Conservation (phyloP, 2,888 invertebrate species). For the Exocentrus adspersus region DNA sequence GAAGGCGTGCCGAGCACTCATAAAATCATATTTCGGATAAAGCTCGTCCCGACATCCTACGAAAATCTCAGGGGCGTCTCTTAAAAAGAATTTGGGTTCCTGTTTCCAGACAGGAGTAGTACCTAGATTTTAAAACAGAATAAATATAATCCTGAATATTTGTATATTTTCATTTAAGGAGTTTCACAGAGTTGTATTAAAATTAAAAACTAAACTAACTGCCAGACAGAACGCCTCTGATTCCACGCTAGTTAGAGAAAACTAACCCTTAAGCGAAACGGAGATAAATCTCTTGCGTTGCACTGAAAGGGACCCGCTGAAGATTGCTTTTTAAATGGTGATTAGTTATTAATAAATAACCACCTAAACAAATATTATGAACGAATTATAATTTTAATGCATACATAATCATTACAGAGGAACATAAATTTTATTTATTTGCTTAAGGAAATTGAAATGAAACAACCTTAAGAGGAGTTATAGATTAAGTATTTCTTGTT, state of each 20-base stretch:
- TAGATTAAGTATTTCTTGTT: slow-evolving; percentile 6
- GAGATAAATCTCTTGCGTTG: slow-evolving; percentile 3
- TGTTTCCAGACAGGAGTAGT: too few species aligned
- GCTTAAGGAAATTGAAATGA: slow-evolving; percentile 55
- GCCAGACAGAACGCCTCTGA: background rate
- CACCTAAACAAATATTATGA: slow-evolving; percentile 62
- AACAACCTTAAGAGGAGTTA: slow-evolving; percentile 28
- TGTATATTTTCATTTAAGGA: too few species aligned
- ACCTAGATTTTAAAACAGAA: too few species aligned
- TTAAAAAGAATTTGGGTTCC: too few species aligned
- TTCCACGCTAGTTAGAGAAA: slow-evolving; percentile 15
- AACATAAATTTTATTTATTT: slow-evolving; percentile 58
- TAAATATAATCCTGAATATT: too few species aligned
- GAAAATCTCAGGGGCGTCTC: background rate
- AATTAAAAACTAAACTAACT: too few species aligned
- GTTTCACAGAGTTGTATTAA: too few species aligned
- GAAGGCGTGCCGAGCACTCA: slow-evolving; percentile 33
- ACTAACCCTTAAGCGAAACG: slow-evolving; percentile 12
- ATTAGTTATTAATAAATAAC: slow-evolving; percentile 58
- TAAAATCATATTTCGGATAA: slow-evolving; percentile 35
- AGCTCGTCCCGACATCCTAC: slow-evolving; percentile 22
- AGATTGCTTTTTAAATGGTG: slow-evolving; percentile 58
- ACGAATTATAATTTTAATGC: slow-evolving; percentile 63
- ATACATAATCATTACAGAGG: slow-evolving; percentile 56
- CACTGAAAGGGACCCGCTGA: slow-evolving; percentile 34